Evolutionary conservation across 2,888 invertebrate species (phyloP), one percentile per base, ranked within the genome.

Genomic region (Anorthoa munda): DNA sequence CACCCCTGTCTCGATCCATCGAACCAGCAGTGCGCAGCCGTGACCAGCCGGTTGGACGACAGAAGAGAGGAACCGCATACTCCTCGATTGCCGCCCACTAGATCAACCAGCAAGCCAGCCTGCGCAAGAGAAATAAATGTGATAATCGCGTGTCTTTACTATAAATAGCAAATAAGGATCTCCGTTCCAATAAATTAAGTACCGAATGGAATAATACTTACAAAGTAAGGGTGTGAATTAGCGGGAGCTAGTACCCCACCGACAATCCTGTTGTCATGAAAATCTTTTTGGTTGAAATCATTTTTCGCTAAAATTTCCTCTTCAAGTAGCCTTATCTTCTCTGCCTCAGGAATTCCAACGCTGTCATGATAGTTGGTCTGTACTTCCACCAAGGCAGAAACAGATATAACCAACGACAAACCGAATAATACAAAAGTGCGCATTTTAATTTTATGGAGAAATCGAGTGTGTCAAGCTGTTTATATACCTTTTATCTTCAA

Each of bases 1-100:
- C 76, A 82, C 9, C 89, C 93, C 39, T 92, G 91, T 59, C 85
- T 84, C 3, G 26, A 0, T 15, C 91, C 91, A 31, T 93, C 92
- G 69, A 80, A 85, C 93, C 93, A 93, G 87, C 94, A 94, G 83
- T 94, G 94, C 12, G 94, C 94, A 0, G 94, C 94, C 0, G 94
- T 94, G 15, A 93, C 86, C 46, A 92, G 81, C 0, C 93, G 88
- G 79, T 84, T 90, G n/a, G 78, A 9, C 0, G 90, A 78, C 0
- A 94, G 5, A 4, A 94, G 85, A 0, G 92, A 89, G 0, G 92
- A 88, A 0, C 94, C 94, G 46, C 94, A 94, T 0, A 88, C 93
- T 2, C 92, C 92, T 26, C 81, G 82, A 0, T 90, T 89, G 1
- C 83, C 60, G 64, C 87, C 87, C 2, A 85, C 51, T 56, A 94